These are phyloP conservation scores for Trichechus manatus DNA, from an alignment of 2,113 vertebrate genomes.

Conservation along the genomic window DNA sequence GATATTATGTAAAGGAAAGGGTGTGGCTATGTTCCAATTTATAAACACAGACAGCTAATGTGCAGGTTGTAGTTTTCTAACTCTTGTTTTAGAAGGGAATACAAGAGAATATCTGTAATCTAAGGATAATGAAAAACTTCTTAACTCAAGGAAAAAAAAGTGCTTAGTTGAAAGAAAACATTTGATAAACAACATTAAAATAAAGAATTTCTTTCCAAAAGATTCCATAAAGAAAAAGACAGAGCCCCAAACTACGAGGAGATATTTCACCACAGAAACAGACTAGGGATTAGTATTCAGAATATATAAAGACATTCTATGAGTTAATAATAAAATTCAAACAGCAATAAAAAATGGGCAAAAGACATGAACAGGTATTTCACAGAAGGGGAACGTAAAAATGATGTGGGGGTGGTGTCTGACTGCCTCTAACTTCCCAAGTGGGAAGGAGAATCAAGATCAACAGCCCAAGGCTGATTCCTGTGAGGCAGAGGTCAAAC, in stretches of 20 bases:
- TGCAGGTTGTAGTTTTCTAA: neutral
- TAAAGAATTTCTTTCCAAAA: neutral
- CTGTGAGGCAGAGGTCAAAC: no score
- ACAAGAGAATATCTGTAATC: neutral
- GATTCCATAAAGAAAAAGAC: neutral
- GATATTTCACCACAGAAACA: neutral
- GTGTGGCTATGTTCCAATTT: no score
- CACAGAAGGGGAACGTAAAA: neutral
- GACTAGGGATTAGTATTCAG: neutral
- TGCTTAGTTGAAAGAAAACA: neutral
- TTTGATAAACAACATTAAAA: neutral
- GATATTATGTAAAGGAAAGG: neutral
- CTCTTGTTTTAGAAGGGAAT: neutral
- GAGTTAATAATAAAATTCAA: constrained; percentile 21
- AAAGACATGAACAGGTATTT: no score
- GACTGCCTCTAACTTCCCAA: no score
- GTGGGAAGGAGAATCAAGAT: no score
- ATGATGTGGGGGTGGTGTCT: no score
- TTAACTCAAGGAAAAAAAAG: neutral
- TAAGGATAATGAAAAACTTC: neutral
- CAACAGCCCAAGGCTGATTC: no score
- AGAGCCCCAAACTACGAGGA: neutral
- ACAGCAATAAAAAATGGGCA: neutral
- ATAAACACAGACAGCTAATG: no score
- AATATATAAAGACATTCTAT: neutral